Evolutionary conservation across 2,888 invertebrate species (phyloP).

Genomic region (Dynastes maya): DNA sequence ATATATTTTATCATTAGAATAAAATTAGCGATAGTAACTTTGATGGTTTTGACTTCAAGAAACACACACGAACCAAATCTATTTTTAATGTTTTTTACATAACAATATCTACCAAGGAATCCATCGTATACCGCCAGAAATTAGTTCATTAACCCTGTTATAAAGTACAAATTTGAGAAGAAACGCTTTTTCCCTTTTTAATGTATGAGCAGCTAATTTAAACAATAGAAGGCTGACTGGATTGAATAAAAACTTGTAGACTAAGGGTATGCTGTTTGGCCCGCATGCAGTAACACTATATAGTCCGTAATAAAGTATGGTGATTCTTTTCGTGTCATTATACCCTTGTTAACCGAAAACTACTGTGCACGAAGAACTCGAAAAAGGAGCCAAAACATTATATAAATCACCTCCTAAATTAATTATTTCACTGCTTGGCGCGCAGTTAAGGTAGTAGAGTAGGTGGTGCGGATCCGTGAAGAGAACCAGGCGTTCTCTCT

Average conservation of each 20-base stretch:
- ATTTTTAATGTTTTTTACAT: no score
- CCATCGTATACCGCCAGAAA: no score
- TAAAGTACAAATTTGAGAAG: no score
- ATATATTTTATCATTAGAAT: no score
- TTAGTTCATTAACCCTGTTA: no score
- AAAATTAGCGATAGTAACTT: no score
- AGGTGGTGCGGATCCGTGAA: conserved; percentile 23
- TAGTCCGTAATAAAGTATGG: neutral
- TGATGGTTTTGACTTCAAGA: no score
- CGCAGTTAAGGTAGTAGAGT: conserved; percentile 8
- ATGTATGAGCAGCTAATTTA: neutral
- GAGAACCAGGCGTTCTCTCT: neutral
- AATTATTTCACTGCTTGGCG: conserved; percentile 2
- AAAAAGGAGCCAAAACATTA: conserved; percentile 26
- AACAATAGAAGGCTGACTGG: neutral
- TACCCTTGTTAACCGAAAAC: neutral
- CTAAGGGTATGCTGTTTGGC: neutral
- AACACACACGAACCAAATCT: no score
- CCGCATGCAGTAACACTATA: neutral
- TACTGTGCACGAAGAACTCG: neutral
- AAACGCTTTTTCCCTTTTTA: neutral
- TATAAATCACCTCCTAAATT: conserved; percentile 28
- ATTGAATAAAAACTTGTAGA: neutral
- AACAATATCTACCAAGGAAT: no score
- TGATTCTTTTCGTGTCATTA: neutral